Base-by-base conservation (phyloP, 2,797 vertebrate species). In the Cirrhinus molitorella region DNA sequence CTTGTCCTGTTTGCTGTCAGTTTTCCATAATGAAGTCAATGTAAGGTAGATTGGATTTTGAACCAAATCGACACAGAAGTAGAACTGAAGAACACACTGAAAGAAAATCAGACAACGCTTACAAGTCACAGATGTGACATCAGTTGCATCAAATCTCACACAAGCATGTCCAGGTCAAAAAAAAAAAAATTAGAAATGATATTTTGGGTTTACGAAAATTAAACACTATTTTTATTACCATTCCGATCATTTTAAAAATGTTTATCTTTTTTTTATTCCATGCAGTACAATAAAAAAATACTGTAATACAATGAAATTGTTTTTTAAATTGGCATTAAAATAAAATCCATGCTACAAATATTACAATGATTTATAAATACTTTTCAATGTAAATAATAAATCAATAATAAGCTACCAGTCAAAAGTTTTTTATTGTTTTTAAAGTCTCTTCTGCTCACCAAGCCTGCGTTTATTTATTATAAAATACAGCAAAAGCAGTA, bases 11-110 rank as follows among this genome's bases (percentile, higher is more conserved):
- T 68, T 19, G 1, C 21, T 57, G 51, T 71, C 13, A 51, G 11
- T 63, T 73, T 74, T 66, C 43, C 31, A 28, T 53, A 28, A 31
- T 23, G 23, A 66, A 81, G 63, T 61, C 21, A 81, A 53, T 17
- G 43, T 4, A 34, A 25, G 43, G 7, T 63, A 43, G 34, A 59
- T 6, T 57, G 55, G 14, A 53, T 59, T 75, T 40, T 53, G 40
- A 53, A 67, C 14, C 31, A 51, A 23, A 68, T 80, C 34, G 45
- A 21, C 21, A 68, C 45, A 51, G 23, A 47, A 45, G 25, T 31
- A 51, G 59, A 78, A 23, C 13, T 66, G 23, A 77, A 77, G 55
- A 61, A 28, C 1, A 2, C n/a, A 25, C 13, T 65, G 25, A 78
- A 37, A 49, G 16, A 21, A 19, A 40, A 63, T 31, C 40, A 63